phyloP scores from a whole-genome alignment of 2,797 vertebrate species.

The Hyperoplus lanceolatus region DNA sequence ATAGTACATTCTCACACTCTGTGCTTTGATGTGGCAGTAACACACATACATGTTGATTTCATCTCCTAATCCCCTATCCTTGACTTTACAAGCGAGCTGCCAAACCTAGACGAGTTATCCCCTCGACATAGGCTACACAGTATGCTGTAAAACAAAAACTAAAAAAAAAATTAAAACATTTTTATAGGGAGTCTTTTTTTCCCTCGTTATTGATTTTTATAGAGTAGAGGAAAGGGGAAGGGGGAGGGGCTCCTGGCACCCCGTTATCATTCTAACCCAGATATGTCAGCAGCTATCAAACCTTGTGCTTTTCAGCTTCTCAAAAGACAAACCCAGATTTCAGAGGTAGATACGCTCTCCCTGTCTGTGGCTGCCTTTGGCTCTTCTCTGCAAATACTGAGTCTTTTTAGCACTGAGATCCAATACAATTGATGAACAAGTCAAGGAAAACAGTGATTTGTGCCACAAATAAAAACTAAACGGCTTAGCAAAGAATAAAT shows the following conservation, averaged over 20 bases:
- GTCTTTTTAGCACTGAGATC: too few species aligned
- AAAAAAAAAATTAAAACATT: constrained; percentile 13
- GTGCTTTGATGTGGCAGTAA: constrained; percentile 59
- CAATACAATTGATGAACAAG: neutral
- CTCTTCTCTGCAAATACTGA: constrained; percentile 33
- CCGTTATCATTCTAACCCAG: constrained; percentile 79
- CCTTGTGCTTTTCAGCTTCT: constrained; percentile 71
- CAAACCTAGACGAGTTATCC: constrained; percentile 72
- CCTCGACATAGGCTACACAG: constrained; percentile 39
- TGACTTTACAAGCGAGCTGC: constrained; percentile 63
- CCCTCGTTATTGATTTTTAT: constrained; percentile 62
- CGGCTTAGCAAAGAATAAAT: neutral
- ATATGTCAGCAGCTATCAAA: constrained; percentile 79
- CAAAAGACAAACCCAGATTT: constrained; percentile 73
- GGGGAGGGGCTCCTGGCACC: constrained; percentile 52
- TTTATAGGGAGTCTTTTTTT: constrained; percentile 31
- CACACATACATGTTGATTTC: constrained; percentile 65
- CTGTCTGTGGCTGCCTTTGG: constrained; percentile 39
- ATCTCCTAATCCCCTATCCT: constrained; percentile 69
- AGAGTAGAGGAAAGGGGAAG: constrained; percentile 2
- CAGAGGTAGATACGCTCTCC: constrained; percentile 60
- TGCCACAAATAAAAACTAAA: constrained; percentile 18
- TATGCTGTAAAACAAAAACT: constrained; percentile 57
- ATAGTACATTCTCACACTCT: neutral
- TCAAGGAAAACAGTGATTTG: constrained; percentile 6